phyloP scores from a whole-genome alignment of 2,888 invertebrate genomes.

The Orchesellides sinensis region DNA sequence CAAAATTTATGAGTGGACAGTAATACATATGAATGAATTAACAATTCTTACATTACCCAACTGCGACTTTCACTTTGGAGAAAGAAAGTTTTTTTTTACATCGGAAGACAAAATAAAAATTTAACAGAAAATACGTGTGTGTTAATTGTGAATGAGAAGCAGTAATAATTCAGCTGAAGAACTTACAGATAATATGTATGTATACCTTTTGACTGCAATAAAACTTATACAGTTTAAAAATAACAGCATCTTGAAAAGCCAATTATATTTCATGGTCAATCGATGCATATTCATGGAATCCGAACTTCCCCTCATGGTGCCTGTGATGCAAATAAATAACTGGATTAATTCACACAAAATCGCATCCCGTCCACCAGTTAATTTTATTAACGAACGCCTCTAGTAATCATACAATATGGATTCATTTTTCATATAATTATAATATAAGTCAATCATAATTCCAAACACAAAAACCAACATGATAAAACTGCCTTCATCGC shows the following conservation, averaged over 20 bases:
- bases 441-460: too few species aligned
- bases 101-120: neutral
- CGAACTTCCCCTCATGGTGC: neutral
- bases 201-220: constrained; percentile 65
- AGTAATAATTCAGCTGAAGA: constrained; percentile 61
- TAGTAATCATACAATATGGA: constrained; percentile 32
- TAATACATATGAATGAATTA: neutral
- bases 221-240: constrained; percentile 61
- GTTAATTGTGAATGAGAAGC: constrained; percentile 2
- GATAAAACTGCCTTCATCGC: constrained; percentile 44
- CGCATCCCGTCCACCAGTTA: constrained; percentile 37
- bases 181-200: constrained; percentile 54
- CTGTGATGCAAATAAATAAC: neutral
- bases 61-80: neutral
- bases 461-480: constrained; percentile 45
- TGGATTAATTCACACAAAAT: neutral
- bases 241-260: neutral
- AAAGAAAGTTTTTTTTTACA: neutral
- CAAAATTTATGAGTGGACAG: neutral
- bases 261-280: neutral
- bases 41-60: neutral
- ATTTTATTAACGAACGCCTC: constrained; percentile 54
- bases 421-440: constrained; percentile 32
- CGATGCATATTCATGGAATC: constrained; percentile 1
- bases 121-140: neutral